A percentile compares a stretch with the other conserved stretches of the same genome.
Evolutionary conservation across 2,888 invertebrate species (phyloP).

Genomic region (Lasioglossum oenotherae): DNA sequence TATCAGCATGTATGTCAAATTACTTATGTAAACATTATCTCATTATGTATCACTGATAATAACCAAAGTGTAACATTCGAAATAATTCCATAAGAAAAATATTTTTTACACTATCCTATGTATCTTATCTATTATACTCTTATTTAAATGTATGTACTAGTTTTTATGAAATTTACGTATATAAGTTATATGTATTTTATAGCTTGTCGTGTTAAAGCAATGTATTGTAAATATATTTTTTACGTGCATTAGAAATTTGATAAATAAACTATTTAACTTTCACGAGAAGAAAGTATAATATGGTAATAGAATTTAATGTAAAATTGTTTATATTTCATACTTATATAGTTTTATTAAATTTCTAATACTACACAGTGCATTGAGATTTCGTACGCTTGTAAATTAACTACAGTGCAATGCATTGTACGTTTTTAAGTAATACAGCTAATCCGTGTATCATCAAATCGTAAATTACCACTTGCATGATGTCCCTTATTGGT

Average conservation of each 20-base stretch:
- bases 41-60: conserved; percentile 5
- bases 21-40: neutral
- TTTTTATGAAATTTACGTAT: neutral
- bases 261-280: conserved; percentile 27
- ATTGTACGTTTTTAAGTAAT: conserved; percentile 50
- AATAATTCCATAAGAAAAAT: conserved; percentile 28
- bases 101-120: conserved; percentile 11
- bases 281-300: conserved; percentile 29
- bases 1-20: conserved; percentile 24
- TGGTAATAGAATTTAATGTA: conserved; percentile 27
- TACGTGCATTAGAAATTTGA: conserved; percentile 21
- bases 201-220: neutral
- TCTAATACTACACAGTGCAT: conserved; percentile 66
- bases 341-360: conserved; percentile 61
- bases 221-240: conserved; percentile 8
- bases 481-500: neutral
- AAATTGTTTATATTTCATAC: conserved; percentile 35
- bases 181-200: conserved; percentile 7
- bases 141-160: conserved; percentile 9
- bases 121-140: neutral
- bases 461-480: conserved; percentile 6
- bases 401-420: conserved; percentile 56
- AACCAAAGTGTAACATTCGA: conserved; percentile 13
- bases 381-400: conserved; percentile 27
- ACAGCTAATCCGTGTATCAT: conserved; percentile 36